These are phyloP conservation scores for Kryptolebias ocellatus DNA, from an alignment of 2,797 vertebrate species.

Conservation along the genomic window DNA sequence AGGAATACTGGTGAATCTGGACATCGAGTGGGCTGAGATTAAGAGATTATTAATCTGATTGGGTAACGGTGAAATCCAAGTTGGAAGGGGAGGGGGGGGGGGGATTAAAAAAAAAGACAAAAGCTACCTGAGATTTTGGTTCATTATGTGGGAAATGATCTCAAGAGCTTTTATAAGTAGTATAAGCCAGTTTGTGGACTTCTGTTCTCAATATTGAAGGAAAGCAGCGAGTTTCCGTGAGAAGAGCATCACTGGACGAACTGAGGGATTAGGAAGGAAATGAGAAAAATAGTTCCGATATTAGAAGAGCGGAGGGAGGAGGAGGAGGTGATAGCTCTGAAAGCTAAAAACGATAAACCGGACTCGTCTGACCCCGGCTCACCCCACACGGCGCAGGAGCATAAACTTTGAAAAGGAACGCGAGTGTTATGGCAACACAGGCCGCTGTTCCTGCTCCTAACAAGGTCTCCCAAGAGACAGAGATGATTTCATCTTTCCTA, in stretches of 20 bases:
- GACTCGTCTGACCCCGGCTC: not conserved
- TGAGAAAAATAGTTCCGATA: slow-evolving; percentile 42
- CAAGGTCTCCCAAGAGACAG: not conserved
- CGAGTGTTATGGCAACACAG: slow-evolving; percentile 24
- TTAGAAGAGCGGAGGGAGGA: slow-evolving; percentile 10
- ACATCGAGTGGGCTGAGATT: slow-evolving; percentile 19
- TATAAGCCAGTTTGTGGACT: slow-evolving; percentile 13
- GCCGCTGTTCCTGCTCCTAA: not conserved
- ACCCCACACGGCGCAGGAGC: not conserved
- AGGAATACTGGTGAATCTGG: not conserved
- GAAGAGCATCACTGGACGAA: slow-evolving; percentile 32
- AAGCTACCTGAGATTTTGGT: slow-evolving; percentile 7
- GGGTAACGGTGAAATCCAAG: slow-evolving; percentile 5
- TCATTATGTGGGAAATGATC: slow-evolving; percentile 21
- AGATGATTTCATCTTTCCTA: slow-evolving; percentile 9
- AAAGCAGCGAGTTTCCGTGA: slow-evolving; percentile 25
- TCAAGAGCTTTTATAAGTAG: slow-evolving; percentile 19
- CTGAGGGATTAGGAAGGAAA: slow-evolving; percentile 33
- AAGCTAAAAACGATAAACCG: slow-evolving; percentile 3
- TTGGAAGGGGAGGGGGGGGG: too few relatives aligned
- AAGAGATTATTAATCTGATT: slow-evolving; percentile 15
- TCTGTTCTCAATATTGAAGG: slow-evolving; percentile 25
- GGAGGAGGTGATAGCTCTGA: slow-evolving; percentile 11
- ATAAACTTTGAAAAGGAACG: not conserved
- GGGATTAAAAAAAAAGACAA: slow-evolving; percentile 14